Percentiles rank a stretch among this genome's conserved stretches.
These are phyloP conservation scores for Panthera tigris DNA, from an alignment of 2,113 vertebrate genomes.

Conservation along the genomic window DNA sequence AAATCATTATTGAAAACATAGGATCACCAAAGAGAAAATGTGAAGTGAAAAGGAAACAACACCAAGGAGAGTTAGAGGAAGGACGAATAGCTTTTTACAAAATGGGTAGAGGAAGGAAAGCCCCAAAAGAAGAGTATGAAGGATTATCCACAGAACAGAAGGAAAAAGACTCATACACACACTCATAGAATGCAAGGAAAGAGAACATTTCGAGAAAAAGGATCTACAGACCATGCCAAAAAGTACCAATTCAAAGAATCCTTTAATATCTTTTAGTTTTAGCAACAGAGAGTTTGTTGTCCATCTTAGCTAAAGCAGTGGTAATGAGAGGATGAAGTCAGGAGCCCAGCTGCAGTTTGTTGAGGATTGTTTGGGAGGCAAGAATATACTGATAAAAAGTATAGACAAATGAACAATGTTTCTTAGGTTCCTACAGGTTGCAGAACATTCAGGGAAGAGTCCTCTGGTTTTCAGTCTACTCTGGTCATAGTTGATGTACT, in stretches of 20 bases:
- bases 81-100: neutral
- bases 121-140: neutral
- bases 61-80: neutral
- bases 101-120: neutral
- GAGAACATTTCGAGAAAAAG: neutral
- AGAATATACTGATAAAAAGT: neutral
- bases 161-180: neutral
- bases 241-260: neutral
- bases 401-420: neutral
- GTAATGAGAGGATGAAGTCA: neutral
- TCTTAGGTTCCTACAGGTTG: no score
- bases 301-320: neutral
- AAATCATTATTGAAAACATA: neutral
- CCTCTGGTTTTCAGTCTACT: neutral
- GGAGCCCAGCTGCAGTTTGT: neutral
- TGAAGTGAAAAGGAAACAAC: neutral
- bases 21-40: neutral
- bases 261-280: neutral
- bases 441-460: neutral
- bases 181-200: neutral
- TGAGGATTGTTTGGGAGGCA: neutral
- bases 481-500: no score
- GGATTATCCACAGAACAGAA: neutral
- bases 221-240: neutral
- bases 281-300: neutral